Conservation (phyloP, 2,797 vertebrate species). For the Pipistrellus pygmaeus region DNA sequence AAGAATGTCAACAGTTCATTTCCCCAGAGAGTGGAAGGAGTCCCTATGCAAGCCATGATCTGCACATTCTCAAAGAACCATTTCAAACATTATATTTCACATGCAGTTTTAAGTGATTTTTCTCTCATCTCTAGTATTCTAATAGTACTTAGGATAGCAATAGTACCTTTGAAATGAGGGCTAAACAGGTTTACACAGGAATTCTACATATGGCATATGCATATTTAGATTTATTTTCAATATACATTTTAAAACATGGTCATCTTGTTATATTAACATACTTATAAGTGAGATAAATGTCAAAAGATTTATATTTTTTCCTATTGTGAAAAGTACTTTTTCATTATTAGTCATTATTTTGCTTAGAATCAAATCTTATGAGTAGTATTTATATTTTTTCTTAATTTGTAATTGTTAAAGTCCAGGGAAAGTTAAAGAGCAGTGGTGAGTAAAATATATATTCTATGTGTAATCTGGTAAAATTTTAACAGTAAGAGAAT, state of each 20-base stretch:
- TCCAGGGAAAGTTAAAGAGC: slow-evolving; percentile 67
- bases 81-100: slow-evolving; percentile 92
- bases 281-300: slow-evolving; percentile 64
- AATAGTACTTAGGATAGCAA: slow-evolving; percentile 83
- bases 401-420: slow-evolving; percentile 56
- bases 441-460: slow-evolving; percentile 64
- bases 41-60: slow-evolving; percentile 90
- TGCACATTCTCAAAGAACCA: slow-evolving; percentile 90
- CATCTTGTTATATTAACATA: background rate
- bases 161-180: slow-evolving; percentile 78
- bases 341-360: slow-evolving; percentile 58
- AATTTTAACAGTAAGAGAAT: slow-evolving; percentile 71
- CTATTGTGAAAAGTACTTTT: slow-evolving; percentile 38
- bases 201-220: slow-evolving; percentile 62
- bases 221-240: slow-evolving; percentile 59
- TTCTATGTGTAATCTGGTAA: slow-evolving; percentile 65
- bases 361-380: slow-evolving; percentile 67
- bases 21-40: slow-evolving; percentile 90
- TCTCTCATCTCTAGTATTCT: slow-evolving; percentile 85
- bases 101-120: slow-evolving; percentile 88
- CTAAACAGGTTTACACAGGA: slow-evolving; percentile 80
- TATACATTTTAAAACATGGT: slow-evolving; percentile 42
- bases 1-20: slow-evolving; percentile 98
- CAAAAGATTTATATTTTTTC: slow-evolving; percentile 37
- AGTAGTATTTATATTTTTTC: slow-evolving; percentile 42